Evolutionary conservation across 2,113 vertebrate genomes (phyloP), one percentile per base, ranked within the genome.

Genomic region (Campylomormyrus numenius): DNA sequence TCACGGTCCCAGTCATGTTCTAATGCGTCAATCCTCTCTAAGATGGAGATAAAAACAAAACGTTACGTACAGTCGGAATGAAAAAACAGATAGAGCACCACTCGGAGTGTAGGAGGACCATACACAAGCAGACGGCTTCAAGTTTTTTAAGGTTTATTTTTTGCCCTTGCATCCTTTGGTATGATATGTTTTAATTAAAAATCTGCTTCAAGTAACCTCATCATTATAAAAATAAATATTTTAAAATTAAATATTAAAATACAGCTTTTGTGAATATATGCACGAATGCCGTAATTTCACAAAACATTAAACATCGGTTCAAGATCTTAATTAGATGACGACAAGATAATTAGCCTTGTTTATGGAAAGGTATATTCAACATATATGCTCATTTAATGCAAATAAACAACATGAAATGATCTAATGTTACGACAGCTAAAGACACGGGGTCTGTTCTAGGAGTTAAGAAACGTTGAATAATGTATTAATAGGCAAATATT

Each of bases 81-180:
- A 90, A 90, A 91, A 91, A 11, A 66, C 77, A 45, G 91, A 90
- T 84, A 94, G 94, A 95, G 95, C 95, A 95, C 95, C 95, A 92
- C 95, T 94, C 88, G 85, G 92, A 93, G 95, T 94, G 93, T 90
- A 90, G 95, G 95, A 95, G 95, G 95, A 95, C 94, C 92, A 91
- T 92, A 88, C 92, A 94, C 94, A 94, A 88, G 89, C 90, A 80
- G 70, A 53, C 17, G 17, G 27, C n/a, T 10, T 19, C 89, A 50
- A 74, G 42, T 21, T 31, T 58, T 62, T 66, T 17, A 58, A 3
- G 35, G 3, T 24, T 58, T 58, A 21, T 62, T n/a, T 88, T n/a
- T 62, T 31, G 15, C 27, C 15, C 15, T 42, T 62, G 35, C 21
- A 45, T 58, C 27, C 21, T 88, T 62, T 88, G 10, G 9, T 87